Conservation (phyloP, 2,113 vertebrate species). For the Felis chaus region DNA sequence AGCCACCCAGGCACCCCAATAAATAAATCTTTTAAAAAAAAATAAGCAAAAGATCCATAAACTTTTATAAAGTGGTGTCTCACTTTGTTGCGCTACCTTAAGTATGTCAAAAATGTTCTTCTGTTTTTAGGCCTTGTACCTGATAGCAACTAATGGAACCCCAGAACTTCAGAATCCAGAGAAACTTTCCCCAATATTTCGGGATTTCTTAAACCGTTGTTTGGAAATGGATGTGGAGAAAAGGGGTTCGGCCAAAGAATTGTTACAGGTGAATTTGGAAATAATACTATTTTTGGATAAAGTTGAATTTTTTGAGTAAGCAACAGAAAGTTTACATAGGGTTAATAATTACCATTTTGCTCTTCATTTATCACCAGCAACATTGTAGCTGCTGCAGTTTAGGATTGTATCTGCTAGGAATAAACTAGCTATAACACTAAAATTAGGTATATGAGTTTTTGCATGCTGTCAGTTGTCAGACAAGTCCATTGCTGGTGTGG, state of each 20-base stretch:
- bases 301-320: background rate
- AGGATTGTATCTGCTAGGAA: conserved; percentile 14
- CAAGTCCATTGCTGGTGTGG: background rate
- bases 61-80: background rate
- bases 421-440: background rate
- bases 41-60: background rate
- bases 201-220: conserved; percentile 96
- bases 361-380: background rate
- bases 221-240: conserved; percentile 99
- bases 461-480: background rate
- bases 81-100: background rate
- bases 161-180: conserved; percentile 99
- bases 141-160: conserved; percentile 99
- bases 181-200: conserved; percentile 96
- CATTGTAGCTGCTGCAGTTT: background rate
- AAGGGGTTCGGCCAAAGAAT: conserved; percentile 96
- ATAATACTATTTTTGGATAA: background rate
- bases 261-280: conserved; percentile 91
- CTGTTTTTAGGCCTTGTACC: conserved; percentile 92
- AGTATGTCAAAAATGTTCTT: background rate
- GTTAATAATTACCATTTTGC: background rate
- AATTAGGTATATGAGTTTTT: background rate
- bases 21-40: background rate
- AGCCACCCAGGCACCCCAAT: too few species aligned
- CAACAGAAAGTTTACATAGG: background rate